Conservation (phyloP, 2,888 invertebrate species). For the Chrysina gloriosa region DNA sequence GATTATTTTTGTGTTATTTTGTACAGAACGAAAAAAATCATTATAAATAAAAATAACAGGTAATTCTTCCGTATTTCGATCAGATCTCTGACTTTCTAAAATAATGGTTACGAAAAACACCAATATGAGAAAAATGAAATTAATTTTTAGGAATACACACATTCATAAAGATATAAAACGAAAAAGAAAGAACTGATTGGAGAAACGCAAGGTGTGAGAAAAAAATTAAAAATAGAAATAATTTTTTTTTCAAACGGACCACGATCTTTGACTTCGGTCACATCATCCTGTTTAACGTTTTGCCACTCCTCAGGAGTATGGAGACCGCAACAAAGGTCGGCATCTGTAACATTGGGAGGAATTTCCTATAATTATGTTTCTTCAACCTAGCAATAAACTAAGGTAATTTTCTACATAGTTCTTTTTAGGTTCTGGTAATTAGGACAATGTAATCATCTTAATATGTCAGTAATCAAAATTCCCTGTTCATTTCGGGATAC, state of each 20-base stretch:
- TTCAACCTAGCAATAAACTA: too few relatives aligned
- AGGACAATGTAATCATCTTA: too few relatives aligned
- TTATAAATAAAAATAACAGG: too few relatives aligned
- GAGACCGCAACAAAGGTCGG: slow-evolving; percentile 90
- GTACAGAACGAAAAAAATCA: too few relatives aligned
- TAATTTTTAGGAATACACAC: too few relatives aligned
- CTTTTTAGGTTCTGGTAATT: too few relatives aligned
- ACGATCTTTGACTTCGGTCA: slow-evolving; percentile 70
- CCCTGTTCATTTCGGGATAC: too few relatives aligned
- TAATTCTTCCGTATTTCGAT: too few relatives aligned
- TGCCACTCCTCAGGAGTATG: slow-evolving; percentile 82
- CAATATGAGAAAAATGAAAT: slow-evolving; percentile 13
- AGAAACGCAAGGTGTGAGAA: slow-evolving; percentile 36
- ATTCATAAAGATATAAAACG: slow-evolving; percentile 27
- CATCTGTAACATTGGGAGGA: slow-evolving; percentile 78
- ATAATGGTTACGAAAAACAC: slow-evolving; percentile 9
- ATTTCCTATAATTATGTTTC: not conserved
- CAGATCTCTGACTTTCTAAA: too few relatives aligned
- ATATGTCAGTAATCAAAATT: too few relatives aligned
- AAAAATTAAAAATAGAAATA: slow-evolving; percentile 59
- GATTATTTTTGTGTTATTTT: too few relatives aligned
- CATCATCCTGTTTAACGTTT: slow-evolving; percentile 70
- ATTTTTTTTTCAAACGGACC: slow-evolving; percentile 72
- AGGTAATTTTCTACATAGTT: too few relatives aligned
- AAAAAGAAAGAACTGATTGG: slow-evolving; percentile 33